phyloP scores from a whole-genome alignment of 2,113 vertebrate species.

The Ifrita kowaldi region DNA sequence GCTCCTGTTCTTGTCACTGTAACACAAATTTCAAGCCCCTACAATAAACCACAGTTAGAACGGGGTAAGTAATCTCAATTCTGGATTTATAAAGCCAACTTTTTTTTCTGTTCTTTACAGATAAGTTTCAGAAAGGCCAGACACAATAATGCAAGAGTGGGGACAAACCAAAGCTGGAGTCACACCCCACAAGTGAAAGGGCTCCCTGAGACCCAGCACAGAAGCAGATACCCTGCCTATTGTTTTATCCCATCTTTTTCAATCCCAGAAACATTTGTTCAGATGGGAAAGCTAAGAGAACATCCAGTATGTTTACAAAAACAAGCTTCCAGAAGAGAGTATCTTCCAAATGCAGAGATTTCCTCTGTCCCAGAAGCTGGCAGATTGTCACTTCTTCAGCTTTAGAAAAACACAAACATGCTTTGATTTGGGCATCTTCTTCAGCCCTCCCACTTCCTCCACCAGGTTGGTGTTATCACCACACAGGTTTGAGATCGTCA shows the following conservation, averaged over 20 bases:
- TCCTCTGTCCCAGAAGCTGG: not conserved
- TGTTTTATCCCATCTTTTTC: not conserved
- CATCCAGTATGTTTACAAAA: not conserved
- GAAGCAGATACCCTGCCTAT: not conserved
- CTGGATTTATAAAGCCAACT: not conserved
- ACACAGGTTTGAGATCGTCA: not conserved
- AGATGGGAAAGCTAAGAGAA: not conserved
- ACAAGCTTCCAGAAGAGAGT: not conserved
- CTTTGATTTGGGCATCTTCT: not conserved
- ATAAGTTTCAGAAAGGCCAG: not conserved
- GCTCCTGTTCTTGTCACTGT: not conserved
- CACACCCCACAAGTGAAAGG: fast-evolving
- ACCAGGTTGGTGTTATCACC: not conserved
- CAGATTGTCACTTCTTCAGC: not conserved
- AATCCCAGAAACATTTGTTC: not conserved
- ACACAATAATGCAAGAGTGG: not conserved
- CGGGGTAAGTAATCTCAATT: not conserved
- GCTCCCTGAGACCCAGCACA: fast-evolving
- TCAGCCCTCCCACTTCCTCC: not conserved
- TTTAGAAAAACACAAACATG: not conserved
- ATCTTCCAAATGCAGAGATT: not conserved
- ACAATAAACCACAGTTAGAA: not conserved
- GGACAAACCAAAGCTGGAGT: not conserved
- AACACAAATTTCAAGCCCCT: not conserved
- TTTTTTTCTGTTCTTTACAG: not conserved